Evolutionary conservation across 2,888 invertebrate species (phyloP).

Genomic region (Sphaerophoria taeniata): DNA sequence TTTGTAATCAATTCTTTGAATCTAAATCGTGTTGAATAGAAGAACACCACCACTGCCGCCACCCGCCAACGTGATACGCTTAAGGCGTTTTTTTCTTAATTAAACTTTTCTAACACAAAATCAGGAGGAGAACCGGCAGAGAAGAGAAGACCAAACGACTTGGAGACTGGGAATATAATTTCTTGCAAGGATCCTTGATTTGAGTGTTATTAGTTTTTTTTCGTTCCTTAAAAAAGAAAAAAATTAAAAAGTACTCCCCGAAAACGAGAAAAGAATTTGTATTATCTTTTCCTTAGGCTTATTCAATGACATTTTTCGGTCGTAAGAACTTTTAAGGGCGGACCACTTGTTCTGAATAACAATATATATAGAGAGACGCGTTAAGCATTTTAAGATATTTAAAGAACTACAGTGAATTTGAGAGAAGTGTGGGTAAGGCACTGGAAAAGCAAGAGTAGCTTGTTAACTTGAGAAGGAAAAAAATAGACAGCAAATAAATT

Average conservation of each 20-base stretch:
- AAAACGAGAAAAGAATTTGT: conserved; percentile 1
- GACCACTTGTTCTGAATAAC: conserved; percentile 63
- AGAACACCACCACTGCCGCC: neutral
- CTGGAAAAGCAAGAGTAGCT: neutral
- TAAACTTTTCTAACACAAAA: conserved; percentile 65
- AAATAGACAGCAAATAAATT: neutral
- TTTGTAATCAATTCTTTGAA: conserved; percentile 70
- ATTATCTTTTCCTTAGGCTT: neutral
- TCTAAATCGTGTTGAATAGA: conserved; percentile 57
- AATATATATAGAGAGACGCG: conserved; percentile 27
- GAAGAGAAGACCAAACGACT: conserved; percentile 11
- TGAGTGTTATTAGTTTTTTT: conserved; percentile 28
- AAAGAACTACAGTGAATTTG: neutral
- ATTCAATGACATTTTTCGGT: conserved; percentile 56
- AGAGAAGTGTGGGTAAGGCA: neutral
- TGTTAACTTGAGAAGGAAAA: neutral
- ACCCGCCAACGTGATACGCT: conserved; percentile 63
- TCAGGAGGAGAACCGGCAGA: neutral
- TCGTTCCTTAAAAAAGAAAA: neutral
- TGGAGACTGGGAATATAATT: conserved; percentile 21
- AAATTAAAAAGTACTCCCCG: too few species aligned
- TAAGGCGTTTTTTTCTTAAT: conserved; percentile 68
- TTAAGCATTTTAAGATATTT: conserved; percentile 4
- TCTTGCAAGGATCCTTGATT: conserved; percentile 60
- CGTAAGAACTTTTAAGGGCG: conserved; percentile 54